Conservation (phyloP, 1,140 invertebrate genomes). For the Drosophila baimaii region DNA sequence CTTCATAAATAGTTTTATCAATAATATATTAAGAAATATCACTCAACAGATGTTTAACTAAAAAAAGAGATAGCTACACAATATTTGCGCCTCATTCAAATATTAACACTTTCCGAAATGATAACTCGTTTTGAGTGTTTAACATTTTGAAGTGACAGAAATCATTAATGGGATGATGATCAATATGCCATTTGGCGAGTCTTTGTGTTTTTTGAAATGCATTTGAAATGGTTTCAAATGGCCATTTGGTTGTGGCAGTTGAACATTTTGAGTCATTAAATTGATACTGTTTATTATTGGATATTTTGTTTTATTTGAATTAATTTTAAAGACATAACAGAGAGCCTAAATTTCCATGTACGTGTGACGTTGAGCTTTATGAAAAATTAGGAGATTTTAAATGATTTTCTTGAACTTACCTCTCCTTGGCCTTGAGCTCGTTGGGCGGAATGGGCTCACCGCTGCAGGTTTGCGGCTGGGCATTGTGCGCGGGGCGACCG, state of each 20-base stretch:
- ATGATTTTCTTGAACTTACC: constrained; percentile 82
- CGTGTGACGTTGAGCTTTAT: background rate
- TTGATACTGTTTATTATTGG: background rate
- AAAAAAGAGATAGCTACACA: background rate
- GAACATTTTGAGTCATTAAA: background rate
- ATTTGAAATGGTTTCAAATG: background rate
- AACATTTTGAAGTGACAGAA: background rate
- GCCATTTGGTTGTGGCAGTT: background rate
- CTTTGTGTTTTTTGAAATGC: background rate
- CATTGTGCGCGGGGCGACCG: constrained; percentile 98
- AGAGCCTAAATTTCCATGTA: too few relatives aligned
- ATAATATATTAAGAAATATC: background rate
- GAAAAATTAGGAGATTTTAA: background rate
- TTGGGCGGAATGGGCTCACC: constrained; percentile 98
- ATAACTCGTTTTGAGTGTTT: background rate
- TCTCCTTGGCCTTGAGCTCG: constrained; percentile 95
- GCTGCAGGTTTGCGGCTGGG: constrained; percentile 98
- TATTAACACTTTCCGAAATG: background rate
- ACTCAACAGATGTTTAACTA: background rate
- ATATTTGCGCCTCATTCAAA: background rate
- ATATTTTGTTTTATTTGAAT: background rate
- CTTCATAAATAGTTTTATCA: background rate
- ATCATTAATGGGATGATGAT: background rate
- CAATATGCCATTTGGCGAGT: background rate
- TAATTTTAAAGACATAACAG: background rate